Evolutionary conservation across 2,113 vertebrate species (phyloP).

Genomic region (Oryctolagus cuniculus): mOryCun1.1 NC_091432.1:162933001-162933500

Average conservation of each 20-base stretch:
- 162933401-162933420: background rate
- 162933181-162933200: background rate
- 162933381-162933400: background rate
- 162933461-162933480: background rate
- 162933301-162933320: background rate
- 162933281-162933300: background rate
- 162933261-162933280: background rate
- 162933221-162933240: background rate
- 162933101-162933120: background rate
- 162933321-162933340: background rate
- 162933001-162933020: too few species aligned
- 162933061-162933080: background rate
- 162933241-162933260: rapidly evolving
- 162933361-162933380: background rate
- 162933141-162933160: too few species aligned
- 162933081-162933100: background rate
- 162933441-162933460: background rate
- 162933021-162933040: too few species aligned
- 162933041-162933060: too few species aligned
- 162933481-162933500: background rate
- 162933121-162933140: too few species aligned
- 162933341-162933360: background rate
- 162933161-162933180: background rate
- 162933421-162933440: background rate
- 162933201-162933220: background rate